Conservation (phyloP, 2,888 invertebrate species). For the Physocephala rufipes region DNA sequence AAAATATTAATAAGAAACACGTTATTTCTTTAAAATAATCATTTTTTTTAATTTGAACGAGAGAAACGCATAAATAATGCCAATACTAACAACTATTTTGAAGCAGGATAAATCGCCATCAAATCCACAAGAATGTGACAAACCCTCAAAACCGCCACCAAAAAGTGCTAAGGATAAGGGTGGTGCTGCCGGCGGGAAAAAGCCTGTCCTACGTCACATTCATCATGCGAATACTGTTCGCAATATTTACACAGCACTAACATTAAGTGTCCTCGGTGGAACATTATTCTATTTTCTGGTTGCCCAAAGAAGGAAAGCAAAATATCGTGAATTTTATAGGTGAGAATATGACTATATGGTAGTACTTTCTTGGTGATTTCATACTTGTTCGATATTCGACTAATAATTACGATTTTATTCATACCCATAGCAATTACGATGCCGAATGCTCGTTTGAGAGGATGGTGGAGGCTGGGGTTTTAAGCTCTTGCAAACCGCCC, state of each 20-base stretch:
- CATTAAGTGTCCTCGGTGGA: neutral
- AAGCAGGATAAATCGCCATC: too few species aligned
- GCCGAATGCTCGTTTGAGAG: slow-evolving; percentile 41
- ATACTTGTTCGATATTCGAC: neutral
- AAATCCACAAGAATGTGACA: too few species aligned
- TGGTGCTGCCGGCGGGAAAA: neutral
- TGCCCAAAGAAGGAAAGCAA: neutral
- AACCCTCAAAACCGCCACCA: too few species aligned
- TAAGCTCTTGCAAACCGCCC: slow-evolving; percentile 35
- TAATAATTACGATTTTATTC: neutral
- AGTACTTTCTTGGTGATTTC: too few species aligned
- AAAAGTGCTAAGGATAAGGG: neutral
- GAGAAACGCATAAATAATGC: too few species aligned
- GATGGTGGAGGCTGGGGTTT: slow-evolving; percentile 43
- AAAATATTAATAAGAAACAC: too few species aligned
- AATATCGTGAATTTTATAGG: slow-evolving; percentile 12
- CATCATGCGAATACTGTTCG: neutral
- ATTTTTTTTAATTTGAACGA: too few species aligned
- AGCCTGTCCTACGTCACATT: slow-evolving; percentile 6
- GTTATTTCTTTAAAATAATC: too few species aligned
- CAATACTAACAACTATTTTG: too few species aligned
- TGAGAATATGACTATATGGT: neutral
- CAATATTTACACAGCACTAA: neutral
- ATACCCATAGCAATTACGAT: slow-evolving; percentile 40
- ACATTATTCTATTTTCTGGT: neutral